Base-by-base conservation (phyloP, 1,140 invertebrate genomes). In the Pseudomyrmex concolor region DNA sequence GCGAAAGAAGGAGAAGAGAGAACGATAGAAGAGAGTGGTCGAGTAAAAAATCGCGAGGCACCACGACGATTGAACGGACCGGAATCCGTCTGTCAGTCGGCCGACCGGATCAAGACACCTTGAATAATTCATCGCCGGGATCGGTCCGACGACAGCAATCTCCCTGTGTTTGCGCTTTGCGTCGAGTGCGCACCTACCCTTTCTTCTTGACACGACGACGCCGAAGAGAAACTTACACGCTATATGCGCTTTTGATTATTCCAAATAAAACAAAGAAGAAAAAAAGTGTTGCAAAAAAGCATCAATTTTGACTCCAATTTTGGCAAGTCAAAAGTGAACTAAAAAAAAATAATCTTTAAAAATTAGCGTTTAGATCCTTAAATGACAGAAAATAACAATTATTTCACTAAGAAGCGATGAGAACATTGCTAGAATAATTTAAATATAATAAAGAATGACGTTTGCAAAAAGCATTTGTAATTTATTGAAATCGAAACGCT, bases 41-140 rank as follows among this genome's bases (percentile, higher is more conserved):
- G 54, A 54, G 72, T 25, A 86, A 90, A 91, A 88, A 89, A 90
- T 78, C 67, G 59, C 51, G 68, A 77, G 67, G 55, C 22, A 80
- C n/a, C 66, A 57, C 19, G 13, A 82, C 89, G 88, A 90, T 89
- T 88, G 85, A 87, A 85, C 85, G 77, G 78, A 87, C 73, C 84
- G 74, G 84, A 88, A 87, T 89, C 86, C 85, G 84, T 84, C 81
- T 70, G 88, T 85, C 83, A 67, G 76, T 82, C 89, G 66, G 83
- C 86, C 88, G 87, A 90, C 84, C 87, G 85, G 86, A 90, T 90
- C 89, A 90, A 86, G 89, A 89, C 74, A 89, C 86, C 87, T 89
- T 92, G 91, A 92, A 92, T 92, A 89, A 92, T 92, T 92, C 91
- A 92, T 92, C 63, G 64, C 12, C 34, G 48, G 19, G 64, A 62